Base-by-base conservation (phyloP, 2,113 vertebrate genomes). In the Pachycephala philippinensis region DNA sequence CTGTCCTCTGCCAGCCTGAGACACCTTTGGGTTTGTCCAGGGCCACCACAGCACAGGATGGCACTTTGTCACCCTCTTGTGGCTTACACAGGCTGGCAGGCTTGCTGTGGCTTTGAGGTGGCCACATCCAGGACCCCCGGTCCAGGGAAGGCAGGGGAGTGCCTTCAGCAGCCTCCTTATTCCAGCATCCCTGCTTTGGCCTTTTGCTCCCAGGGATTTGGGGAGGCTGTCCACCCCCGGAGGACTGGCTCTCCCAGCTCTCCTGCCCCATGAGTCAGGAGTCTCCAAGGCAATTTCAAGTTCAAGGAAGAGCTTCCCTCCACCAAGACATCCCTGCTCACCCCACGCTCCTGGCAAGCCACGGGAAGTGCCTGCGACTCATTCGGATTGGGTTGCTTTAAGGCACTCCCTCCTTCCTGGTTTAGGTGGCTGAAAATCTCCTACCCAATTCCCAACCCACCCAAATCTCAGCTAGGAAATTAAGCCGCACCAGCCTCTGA, bases 21-120 rank as follows among this genome's bases (percentile, higher is more conserved):
- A 93, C 92, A 74, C 12, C 66, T 76, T 42, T 20, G 42, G 11
- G 27, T 81, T 90, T 97, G 93, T 71, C 95, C 93, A 71, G 24
- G 65, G 60, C 95, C 86, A 92, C 72, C 84, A 7, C 60, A 71
- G 65, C 72, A 28, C 91, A 96, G 78, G 78, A 97, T 94, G 79
- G 92, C 92, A 84, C 80, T 97, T 60, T 97, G 96, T 96, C 96
- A 95, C 96, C 96, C 93, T 96, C 96, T 96, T 94, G 93, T 97
- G 96, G 96, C 64, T 94, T 45, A 70, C 54, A 69, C 26, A 40
- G 68, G 47, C 77, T 89, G 90, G 53, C 64, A 93, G 72, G 56
- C 37, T 84, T 40, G 90, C 61, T 65, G 80, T 87, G 87, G 78
- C 90, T 90, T 70, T 39, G 90, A 74, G 94, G 54, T 76, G 85